Evolutionary conservation across 1,140 invertebrate species (phyloP), one percentile per base, ranked within the genome.

Genomic region (Akabosia matsudoensis): DNA sequence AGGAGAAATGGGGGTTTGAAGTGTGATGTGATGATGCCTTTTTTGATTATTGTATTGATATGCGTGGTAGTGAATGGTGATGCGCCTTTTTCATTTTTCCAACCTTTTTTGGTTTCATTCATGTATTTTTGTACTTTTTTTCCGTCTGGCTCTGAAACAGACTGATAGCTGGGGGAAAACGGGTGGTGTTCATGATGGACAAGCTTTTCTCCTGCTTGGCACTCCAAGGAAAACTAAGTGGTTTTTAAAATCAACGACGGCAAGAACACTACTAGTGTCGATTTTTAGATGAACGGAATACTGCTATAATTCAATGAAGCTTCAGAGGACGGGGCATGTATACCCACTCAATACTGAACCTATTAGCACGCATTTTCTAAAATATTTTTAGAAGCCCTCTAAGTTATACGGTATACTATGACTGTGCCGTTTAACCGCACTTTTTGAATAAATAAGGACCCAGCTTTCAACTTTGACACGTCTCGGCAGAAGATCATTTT

Each of bases 21-120:
- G 61, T 67, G 61, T 67, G 61, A 67, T 67, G 61, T 67, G 61
- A 67, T 67, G 61, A 67, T 67, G 61, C 61, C 61, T 67, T 67
- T 45, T 67, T 67, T 67, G 61, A 30, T 67, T 30, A 30, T 67
- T 24, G 28, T 67, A 31, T 67, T 67, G 61, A 67, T 67, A 30
- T 67, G 61, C 28, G 3, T 14, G 14, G 24, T 24, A 7, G 13
- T 13, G 54, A 10, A 7, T 61, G 14, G 54, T 61, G 54, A n/a
- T 61, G 54, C 24, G 54, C 54, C 24, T 61, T 61, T 61, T 61
- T 22, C 54, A 61, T 24, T 22, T 22, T n/a, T 51, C n/a, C 45
- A n/a, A n/a, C n/a, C 18, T 18, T 45, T 45, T 18, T 45, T 45
- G 7, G 37, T 45, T 18, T 10, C 18, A 45, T 45, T 45, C 7